Evolutionary conservation across 2,113 vertebrate genomes (phyloP).

Genomic region (Echinops telfairi): DNA sequence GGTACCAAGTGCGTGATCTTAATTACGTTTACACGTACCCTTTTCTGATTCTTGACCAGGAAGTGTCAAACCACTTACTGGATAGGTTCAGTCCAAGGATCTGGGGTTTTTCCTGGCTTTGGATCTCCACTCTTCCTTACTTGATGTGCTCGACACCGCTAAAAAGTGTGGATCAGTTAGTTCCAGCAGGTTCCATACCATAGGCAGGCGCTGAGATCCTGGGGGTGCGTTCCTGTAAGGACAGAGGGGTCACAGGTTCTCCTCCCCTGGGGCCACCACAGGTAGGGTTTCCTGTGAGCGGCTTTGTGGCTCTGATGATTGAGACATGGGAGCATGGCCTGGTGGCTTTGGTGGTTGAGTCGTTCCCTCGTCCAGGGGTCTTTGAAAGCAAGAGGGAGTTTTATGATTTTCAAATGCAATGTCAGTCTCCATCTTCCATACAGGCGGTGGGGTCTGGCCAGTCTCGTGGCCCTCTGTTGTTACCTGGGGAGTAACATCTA

Average conservation of each 20-base stretch:
- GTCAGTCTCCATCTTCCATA: constrained; percentile 39
- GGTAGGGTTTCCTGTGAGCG: neutral
- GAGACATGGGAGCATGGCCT: neutral
- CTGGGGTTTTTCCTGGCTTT: neutral
- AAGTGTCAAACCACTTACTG: neutral
- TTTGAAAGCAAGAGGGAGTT: constrained; percentile 30
- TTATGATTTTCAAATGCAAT: constrained; percentile 21
- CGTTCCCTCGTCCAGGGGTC: neutral
- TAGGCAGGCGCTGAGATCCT: neutral
- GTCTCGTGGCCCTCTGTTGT: neutral
- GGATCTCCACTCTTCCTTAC: neutral
- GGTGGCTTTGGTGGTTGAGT: neutral
- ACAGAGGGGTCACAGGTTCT: neutral
- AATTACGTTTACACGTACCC: neutral
- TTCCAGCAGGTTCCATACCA: neutral
- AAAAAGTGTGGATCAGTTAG: neutral
- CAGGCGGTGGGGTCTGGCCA: neutral
- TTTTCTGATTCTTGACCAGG: constrained; percentile 14
- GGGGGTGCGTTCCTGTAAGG: neutral
- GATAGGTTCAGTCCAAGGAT: neutral
- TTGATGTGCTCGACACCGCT: neutral
- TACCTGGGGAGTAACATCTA: constrained; percentile 6
- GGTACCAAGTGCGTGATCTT: no score
- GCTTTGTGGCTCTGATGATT: neutral
- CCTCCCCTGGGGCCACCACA: neutral